Conservation (phyloP, 2,113 vertebrate species). For the Poeciliopsis turrubarensis region DNA sequence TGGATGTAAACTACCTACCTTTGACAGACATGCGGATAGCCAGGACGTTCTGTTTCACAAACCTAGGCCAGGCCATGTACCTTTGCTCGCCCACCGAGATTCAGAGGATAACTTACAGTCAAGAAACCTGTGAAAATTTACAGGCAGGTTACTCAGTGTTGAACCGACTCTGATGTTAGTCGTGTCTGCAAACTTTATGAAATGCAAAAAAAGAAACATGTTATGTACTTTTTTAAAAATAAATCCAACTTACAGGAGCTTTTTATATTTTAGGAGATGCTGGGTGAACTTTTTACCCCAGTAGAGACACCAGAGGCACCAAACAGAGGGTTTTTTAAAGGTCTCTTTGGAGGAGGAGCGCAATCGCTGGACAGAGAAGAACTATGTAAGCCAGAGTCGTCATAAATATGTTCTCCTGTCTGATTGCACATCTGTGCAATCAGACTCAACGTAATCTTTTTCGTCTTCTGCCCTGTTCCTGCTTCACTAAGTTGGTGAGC, state of each 20-base stretch:
- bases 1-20: slow-evolving; percentile 98
- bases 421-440: background rate
- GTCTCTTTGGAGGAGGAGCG: slow-evolving; percentile 95
- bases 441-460: background rate
- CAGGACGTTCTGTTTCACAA: slow-evolving; percentile 98
- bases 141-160: slow-evolving; percentile 80
- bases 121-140: slow-evolving; percentile 97
- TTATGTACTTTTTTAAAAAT: background rate
- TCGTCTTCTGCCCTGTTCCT: background rate
- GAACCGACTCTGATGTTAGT: background rate
- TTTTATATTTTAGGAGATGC: slow-evolving; percentile 90
- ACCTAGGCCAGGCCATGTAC: slow-evolving; percentile 97
- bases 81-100: slow-evolving; percentile 97
- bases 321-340: slow-evolving; percentile 98
- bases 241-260: background rate
- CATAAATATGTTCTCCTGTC: background rate
- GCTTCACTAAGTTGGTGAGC: slow-evolving; percentile 87
- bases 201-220: background rate
- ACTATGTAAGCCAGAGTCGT: slow-evolving; percentile 85
- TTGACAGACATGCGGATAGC: slow-evolving; percentile 99
- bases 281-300: slow-evolving; percentile 96
- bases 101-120: slow-evolving; percentile 98
- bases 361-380: slow-evolving; percentile 97
- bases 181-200: background rate
- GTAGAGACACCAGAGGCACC: slow-evolving; percentile 98